These are phyloP conservation scores for Xanthorhoe spadicearia DNA, from an alignment of 2,888 invertebrate species.

Conservation along the genomic window DNA sequence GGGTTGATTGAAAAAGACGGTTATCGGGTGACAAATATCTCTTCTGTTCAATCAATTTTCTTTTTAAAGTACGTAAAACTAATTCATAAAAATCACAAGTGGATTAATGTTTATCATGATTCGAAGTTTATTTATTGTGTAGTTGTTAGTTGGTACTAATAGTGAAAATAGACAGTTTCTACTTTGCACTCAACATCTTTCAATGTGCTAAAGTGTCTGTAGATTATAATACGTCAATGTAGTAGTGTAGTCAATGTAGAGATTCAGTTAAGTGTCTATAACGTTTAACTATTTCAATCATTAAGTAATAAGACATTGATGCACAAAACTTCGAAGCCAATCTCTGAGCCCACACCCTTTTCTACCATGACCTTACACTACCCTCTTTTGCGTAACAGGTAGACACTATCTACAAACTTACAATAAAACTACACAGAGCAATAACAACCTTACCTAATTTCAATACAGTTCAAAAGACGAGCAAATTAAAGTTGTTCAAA, in stretches of 20 bases:
- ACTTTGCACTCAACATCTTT: too few species aligned
- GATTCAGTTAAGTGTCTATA: too few species aligned
- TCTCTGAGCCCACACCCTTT: constrained; percentile 50
- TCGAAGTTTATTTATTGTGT: too few species aligned
- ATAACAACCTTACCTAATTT: constrained; percentile 3
- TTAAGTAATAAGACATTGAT: neutral
- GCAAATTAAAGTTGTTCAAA: constrained; percentile 3
- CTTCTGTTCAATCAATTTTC: neutral
- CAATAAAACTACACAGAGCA: neutral
- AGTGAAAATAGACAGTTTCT: too few species aligned
- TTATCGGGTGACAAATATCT: neutral
- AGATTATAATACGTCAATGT: too few species aligned
- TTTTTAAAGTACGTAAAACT: too few species aligned
- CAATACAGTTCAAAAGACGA: constrained; percentile 13
- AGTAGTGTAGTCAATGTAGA: too few species aligned
- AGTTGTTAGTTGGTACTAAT: too few species aligned
- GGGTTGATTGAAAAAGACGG: constrained; percentile 19
- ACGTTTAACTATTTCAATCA: too few species aligned
- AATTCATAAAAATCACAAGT: too few species aligned
- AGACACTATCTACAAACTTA: constrained; percentile 40
- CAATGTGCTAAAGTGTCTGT: too few species aligned
- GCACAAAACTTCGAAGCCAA: constrained; percentile 42
- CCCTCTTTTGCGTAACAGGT: constrained; percentile 65
- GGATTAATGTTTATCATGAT: too few species aligned
- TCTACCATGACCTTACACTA: constrained; percentile 44